phyloP scores from a whole-genome alignment of 2,888 invertebrate species.

The Suillia variegata region DNA sequence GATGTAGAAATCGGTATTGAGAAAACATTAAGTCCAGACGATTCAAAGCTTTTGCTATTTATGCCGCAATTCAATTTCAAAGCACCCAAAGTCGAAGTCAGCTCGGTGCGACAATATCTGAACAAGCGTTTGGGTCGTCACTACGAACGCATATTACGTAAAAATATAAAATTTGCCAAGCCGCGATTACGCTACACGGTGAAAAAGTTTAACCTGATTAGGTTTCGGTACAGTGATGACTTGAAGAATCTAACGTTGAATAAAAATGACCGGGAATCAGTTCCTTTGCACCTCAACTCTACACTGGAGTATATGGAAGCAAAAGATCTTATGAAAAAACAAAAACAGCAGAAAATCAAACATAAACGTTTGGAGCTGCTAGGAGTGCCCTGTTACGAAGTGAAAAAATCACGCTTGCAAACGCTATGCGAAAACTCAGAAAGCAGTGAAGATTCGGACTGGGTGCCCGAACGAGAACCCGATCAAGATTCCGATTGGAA shows the following conservation, averaged over 20 bases:
- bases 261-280: slow-evolving; percentile 7
- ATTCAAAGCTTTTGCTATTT: slow-evolving; percentile 49
- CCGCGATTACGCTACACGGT: slow-evolving; percentile 48
- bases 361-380: slow-evolving; percentile 42
- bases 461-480: slow-evolving; percentile 48
- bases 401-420: slow-evolving; percentile 35
- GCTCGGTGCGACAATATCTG: slow-evolving; percentile 40
- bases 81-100: slow-evolving; percentile 26
- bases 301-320: slow-evolving; percentile 46
- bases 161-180: slow-evolving; percentile 47
- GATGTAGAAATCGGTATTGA: slow-evolving; percentile 47
- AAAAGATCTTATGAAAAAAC: slow-evolving; percentile 34
- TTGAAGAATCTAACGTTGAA: neutral
- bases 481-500: slow-evolving; percentile 1
- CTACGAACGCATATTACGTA: slow-evolving; percentile 46
- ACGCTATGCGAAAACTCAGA: slow-evolving; percentile 43
- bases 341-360: slow-evolving; percentile 35
- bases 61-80: slow-evolving; percentile 36
- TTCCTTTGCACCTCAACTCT: slow-evolving; percentile 32
- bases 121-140: slow-evolving; percentile 46
- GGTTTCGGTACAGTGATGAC: slow-evolving; percentile 40
- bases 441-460: slow-evolving; percentile 41
- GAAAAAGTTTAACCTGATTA: slow-evolving; percentile 57
- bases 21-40: slow-evolving; percentile 43
- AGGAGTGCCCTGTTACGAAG: slow-evolving; percentile 44